These are phyloP conservation scores for Scolopax mira DNA, from an alignment of 2,113 vertebrate genomes.

Conservation along the genomic window DNA sequence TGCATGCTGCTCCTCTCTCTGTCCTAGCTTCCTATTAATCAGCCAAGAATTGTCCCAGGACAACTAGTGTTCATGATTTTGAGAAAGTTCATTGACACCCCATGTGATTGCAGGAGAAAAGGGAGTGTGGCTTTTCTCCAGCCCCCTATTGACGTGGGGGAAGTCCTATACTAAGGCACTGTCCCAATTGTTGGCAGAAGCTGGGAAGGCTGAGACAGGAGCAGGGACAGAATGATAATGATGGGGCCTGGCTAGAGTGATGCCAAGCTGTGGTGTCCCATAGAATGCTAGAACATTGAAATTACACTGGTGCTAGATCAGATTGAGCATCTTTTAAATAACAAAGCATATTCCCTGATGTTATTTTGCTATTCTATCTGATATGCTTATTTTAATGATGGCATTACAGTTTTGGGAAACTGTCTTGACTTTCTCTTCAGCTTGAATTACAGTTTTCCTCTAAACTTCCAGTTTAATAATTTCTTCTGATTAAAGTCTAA, in stretches of 20 bases:
- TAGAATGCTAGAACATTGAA: not conserved
- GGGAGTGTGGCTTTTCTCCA: not conserved
- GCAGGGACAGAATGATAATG: not conserved
- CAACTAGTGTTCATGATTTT: not conserved
- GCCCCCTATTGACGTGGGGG: not conserved
- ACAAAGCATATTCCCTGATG: not conserved
- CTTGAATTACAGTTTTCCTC: not conserved
- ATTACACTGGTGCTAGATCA: accelerated
- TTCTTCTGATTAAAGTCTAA: not conserved
- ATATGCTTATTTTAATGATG: not conserved
- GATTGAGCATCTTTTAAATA: not conserved
- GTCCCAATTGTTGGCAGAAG: not conserved
- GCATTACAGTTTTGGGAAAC: not conserved
- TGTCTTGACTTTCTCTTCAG: not conserved
- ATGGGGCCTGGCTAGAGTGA: not conserved
- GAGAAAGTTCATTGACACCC: not conserved
- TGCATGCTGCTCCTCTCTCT: not conserved
- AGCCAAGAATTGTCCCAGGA: not conserved
- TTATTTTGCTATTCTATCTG: not conserved
- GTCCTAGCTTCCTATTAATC: not conserved
- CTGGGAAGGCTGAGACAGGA: not conserved
- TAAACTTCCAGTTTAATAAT: not conserved
- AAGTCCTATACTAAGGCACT: not conserved
- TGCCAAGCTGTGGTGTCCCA: not conserved
- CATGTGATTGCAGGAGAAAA: not conserved